Base-by-base conservation (phyloP, 2,113 vertebrate species). In the Takifugu bimaculatus region DNA sequence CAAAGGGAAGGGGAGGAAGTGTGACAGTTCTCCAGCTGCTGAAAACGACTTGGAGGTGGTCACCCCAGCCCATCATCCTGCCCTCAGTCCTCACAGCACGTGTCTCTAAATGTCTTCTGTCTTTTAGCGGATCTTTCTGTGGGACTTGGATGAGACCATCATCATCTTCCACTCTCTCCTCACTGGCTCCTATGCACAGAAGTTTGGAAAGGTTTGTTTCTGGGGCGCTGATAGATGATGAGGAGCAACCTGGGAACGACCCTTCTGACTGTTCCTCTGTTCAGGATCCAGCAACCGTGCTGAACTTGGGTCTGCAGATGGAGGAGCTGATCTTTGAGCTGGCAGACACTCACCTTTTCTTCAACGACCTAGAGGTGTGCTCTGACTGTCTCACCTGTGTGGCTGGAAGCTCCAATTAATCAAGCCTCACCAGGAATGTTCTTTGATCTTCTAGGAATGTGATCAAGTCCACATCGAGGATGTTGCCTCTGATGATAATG, bases 321-420 rank as follows among this genome's bases (percentile, higher is more conserved):
- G 96, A 99, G 87, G 97, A 99, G 88, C 93, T 99, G 89, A 99
- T 99, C 84, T 99, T 99, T 80, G 95, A 99, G 91, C 93, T 99
- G 48, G 97, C 97, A 39, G 97, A 99, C 88, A 97, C 95, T 14
- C 96, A 99, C 75, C 91, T 99, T 1, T 99, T 99, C 91, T 99
- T 99, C 90, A 99, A 99, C 60, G 97, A 99, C 81, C 91, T 99
- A 77, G 96, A 99, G 93, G 96, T 98, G 60, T 14, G 4, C 45
- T 47, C 45, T 6, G 12, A 14, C 45, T 47, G 12, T 25, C 20
- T 20, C 20, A 20, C 20, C 20, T 20, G 20, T 20, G 20, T 20
- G 20, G 20, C 20, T 20, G 20, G 20, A 20, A 20, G 20, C 20
- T 20, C 20, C 20, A 20, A 20, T 20, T 20, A 20, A 20, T 20